Conservation (phyloP, 2,888 invertebrate species). For the Blastobasis lacticolella region DNA sequence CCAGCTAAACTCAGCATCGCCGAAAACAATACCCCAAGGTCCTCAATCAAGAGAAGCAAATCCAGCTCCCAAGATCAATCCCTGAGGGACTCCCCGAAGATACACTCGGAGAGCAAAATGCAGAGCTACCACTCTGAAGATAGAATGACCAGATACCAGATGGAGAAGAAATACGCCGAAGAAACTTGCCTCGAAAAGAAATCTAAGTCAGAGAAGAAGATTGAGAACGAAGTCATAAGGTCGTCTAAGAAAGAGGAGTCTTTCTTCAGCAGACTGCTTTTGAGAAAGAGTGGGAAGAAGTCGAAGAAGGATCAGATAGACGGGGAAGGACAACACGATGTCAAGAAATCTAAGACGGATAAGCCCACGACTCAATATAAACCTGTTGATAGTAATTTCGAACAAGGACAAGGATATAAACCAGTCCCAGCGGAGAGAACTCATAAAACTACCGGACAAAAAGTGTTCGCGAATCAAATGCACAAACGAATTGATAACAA, state of each 20-base stretch:
- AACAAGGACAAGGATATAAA: slow-evolving; percentile 43
- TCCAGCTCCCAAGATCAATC: slow-evolving; percentile 66
- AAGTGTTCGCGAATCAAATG: slow-evolving; percentile 65
- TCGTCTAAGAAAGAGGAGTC: slow-evolving; percentile 72
- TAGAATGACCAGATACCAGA: slow-evolving; percentile 44
- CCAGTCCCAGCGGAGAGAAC: slow-evolving; percentile 59
- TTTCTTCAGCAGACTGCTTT: slow-evolving; percentile 79
- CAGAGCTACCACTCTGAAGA: slow-evolving; percentile 48
- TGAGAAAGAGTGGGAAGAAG: slow-evolving; percentile 82
- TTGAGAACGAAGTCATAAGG: slow-evolving; percentile 63
- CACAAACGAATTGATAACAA: slow-evolving; percentile 69
- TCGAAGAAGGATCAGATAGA: slow-evolving; percentile 73
- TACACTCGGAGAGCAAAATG: slow-evolving; percentile 28
- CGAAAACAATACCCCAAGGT: slow-evolving; percentile 52
- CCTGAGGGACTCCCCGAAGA: slow-evolving; percentile 49
- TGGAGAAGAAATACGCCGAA: slow-evolving; percentile 56
- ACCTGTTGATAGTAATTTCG: slow-evolving; percentile 41
- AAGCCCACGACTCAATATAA: slow-evolving; percentile 50
- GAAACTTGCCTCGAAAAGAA: slow-evolving; percentile 67
- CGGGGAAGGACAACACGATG: slow-evolving; percentile 53
- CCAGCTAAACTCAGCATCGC: slow-evolving; percentile 70
- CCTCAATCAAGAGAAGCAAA: slow-evolving; percentile 67
- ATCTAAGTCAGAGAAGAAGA: slow-evolving; percentile 63
- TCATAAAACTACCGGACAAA: slow-evolving; percentile 64
- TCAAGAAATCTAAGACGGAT: slow-evolving; percentile 55